phyloP scores from a whole-genome alignment of 2,888 invertebrate genomes.

The Clunio marinus region DNA sequence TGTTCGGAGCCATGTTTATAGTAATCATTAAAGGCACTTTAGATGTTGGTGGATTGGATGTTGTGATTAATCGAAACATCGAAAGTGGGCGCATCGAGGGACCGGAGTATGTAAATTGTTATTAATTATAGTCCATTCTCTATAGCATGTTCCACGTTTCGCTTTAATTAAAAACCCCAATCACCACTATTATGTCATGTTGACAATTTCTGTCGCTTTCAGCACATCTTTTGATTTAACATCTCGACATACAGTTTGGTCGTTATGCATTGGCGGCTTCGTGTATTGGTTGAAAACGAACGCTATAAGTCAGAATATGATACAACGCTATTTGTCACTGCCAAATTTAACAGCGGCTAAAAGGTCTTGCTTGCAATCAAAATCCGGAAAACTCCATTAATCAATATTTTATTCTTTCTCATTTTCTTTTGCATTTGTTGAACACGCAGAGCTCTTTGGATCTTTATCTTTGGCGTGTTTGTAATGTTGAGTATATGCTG shows the following conservation, averaged over 20 bases:
- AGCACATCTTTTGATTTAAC: conserved; percentile 65
- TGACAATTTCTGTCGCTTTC: conserved; percentile 39
- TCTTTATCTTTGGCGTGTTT: conserved; percentile 73
- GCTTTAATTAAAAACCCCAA: conserved; percentile 1
- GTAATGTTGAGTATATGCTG: conserved; percentile 72
- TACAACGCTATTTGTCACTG: conserved; percentile 69
- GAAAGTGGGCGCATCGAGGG: conserved; percentile 59
- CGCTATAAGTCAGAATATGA: conserved; percentile 74
- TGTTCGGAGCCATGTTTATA: conserved; percentile 64
- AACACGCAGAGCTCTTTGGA: conserved; percentile 54
- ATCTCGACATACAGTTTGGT: conserved; percentile 69
- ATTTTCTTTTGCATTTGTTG: conserved; percentile 40
- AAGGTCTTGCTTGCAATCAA: conserved; percentile 50
- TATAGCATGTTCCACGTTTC: conserved; percentile 25
- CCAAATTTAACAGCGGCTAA: conserved; percentile 61
- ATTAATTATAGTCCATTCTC: conserved; percentile 27
- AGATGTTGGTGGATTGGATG: conserved; percentile 60
- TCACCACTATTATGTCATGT: not conserved
- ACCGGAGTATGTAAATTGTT: conserved; percentile 53
- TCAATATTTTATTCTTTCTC: not conserved
- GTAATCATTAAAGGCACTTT: conserved; percentile 62
- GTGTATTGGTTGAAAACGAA: conserved; percentile 69
- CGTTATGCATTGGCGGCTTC: conserved; percentile 60
- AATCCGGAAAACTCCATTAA: not conserved
- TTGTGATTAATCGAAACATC: conserved; percentile 57